Percentiles rank a stretch among this genome's conserved stretches.
Conservation (phyloP, 2,888 invertebrate genomes). For the Patella caerulea region DNA sequence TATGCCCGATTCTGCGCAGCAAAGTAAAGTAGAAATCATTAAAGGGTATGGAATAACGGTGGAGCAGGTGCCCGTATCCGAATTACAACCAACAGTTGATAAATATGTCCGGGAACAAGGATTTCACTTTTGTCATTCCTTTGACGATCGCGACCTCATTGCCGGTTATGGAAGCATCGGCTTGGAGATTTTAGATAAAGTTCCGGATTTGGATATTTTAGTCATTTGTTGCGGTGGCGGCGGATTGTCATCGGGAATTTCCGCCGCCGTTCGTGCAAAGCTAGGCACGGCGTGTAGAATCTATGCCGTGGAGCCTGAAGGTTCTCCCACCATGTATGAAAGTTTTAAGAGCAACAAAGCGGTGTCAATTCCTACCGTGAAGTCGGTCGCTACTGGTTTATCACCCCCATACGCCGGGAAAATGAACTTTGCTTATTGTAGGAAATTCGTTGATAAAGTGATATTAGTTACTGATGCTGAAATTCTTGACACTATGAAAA, state of each 20-base stretch:
- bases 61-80: conserved; percentile 44
- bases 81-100: conserved; percentile 53
- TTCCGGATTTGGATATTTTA: conserved; percentile 66
- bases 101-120: conserved; percentile 48
- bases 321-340: conserved; percentile 63
- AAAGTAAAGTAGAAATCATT: conserved; percentile 57
- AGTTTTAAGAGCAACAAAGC: conserved; percentile 59
- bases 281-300: conserved; percentile 55
- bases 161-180: conserved; percentile 57
- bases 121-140: conserved; percentile 59
- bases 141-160: conserved; percentile 63
- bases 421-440: conserved; percentile 57
- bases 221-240: conserved; percentile 69
- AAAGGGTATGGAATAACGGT: conserved; percentile 59
- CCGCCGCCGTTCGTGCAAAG: conserved; percentile 61
- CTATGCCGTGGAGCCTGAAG: conserved; percentile 67
- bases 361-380: conserved; percentile 49
- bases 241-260: conserved; percentile 65
- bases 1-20: conserved; percentile 66
- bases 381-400: conserved; percentile 62
- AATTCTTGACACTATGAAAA: conserved; percentile 54
- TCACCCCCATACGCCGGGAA: conserved; percentile 64
- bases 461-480: conserved; percentile 66
- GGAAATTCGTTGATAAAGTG: conserved; percentile 61
- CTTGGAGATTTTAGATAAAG: conserved; percentile 63